phyloP scores from a whole-genome alignment of 2,113 vertebrate genomes.

The Donacobius atricapilla region DNA sequence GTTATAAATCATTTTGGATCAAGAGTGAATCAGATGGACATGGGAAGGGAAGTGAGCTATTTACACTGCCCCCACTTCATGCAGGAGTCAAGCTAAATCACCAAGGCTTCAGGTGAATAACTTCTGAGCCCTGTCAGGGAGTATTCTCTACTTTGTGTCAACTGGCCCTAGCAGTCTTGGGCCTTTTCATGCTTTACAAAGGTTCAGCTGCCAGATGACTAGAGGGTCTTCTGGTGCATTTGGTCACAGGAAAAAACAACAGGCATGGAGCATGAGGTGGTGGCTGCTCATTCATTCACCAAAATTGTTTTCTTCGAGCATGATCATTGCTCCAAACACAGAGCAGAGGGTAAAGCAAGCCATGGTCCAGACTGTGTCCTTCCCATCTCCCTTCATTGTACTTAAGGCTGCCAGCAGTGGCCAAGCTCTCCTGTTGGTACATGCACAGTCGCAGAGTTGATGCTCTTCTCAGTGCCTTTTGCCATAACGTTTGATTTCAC shows the following conservation, averaged over 20 bases:
- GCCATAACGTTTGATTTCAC: neutral
- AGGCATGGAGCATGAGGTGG: neutral
- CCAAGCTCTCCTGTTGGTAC: neutral
- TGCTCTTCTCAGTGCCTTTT: neutral
- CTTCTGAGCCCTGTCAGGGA: neutral
- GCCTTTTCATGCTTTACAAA: neutral
- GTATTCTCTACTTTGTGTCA: neutral
- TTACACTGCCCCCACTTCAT: neutral
- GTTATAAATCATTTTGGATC: neutral
- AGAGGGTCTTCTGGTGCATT: neutral
- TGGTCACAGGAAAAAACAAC: neutral
- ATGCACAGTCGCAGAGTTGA: fast-evolving
- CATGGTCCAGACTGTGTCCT: neutral
- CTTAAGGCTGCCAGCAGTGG: neutral
- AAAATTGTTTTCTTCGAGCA: neutral
- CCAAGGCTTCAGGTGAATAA: neutral
- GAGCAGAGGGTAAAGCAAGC: neutral
- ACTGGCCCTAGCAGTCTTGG: neutral
- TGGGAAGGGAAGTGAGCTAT: neutral
- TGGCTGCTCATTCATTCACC: neutral
- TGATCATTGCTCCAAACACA: neutral
- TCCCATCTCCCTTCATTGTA: neutral
- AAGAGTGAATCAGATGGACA: neutral
- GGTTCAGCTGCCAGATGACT: neutral
- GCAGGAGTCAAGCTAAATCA: neutral